phyloP scores from a whole-genome alignment of 2,113 vertebrate genomes.

The Rhinoptilus africanus region DNA sequence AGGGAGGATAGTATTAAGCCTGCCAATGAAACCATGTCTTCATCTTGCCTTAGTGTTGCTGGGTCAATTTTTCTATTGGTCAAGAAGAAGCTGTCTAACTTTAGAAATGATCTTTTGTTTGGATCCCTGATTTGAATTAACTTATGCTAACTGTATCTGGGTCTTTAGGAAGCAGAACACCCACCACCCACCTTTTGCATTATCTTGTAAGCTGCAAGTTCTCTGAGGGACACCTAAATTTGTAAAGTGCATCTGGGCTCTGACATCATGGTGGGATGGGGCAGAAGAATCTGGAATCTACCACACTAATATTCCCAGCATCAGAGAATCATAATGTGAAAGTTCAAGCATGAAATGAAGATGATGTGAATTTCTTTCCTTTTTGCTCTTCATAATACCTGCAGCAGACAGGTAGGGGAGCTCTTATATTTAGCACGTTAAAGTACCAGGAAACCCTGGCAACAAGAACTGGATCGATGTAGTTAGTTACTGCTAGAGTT shows the following conservation, averaged over 20 bases:
- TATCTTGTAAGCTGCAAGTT: background rate
- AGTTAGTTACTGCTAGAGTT: background rate
- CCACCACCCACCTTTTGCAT: rapidly evolving
- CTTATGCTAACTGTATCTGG: background rate
- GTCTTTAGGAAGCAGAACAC: background rate
- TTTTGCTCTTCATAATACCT: background rate
- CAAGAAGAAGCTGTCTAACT: background rate
- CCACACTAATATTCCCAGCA: background rate
- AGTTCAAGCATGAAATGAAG: background rate
- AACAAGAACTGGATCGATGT: background rate
- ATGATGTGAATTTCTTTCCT: background rate
- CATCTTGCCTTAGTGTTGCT: background rate
- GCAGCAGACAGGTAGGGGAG: background rate
- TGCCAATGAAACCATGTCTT: background rate
- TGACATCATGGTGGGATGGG: background rate
- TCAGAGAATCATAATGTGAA: background rate
- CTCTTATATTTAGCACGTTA: background rate
- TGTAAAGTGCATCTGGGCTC: background rate
- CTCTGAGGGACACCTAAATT: background rate
- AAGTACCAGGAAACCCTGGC: background rate
- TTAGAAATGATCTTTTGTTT: background rate
- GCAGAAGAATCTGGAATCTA: background rate
- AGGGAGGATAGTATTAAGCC: background rate
- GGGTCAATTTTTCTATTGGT: background rate
- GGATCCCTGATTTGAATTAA: background rate